These are phyloP conservation scores for Latheticus oryzae DNA, from an alignment of 2,888 invertebrate species.

Conservation along the genomic window DNA sequence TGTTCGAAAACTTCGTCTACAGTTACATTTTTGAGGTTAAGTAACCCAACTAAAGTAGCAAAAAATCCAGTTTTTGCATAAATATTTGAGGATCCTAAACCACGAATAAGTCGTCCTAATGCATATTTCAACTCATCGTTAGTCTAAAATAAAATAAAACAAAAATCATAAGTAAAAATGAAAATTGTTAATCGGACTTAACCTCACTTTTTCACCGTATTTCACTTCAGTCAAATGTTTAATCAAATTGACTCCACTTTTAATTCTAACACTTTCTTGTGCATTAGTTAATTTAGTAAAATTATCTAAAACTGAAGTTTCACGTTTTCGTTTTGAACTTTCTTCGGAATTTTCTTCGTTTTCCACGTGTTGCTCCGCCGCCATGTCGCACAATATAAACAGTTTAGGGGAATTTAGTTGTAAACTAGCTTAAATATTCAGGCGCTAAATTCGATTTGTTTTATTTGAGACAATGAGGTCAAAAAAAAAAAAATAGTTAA, in stretches of 20 bases:
- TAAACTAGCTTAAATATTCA: no score
- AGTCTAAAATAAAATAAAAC: slow-evolving; percentile 66
- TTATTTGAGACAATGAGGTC: not conserved
- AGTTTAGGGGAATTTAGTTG: no score
- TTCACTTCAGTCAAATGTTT: slow-evolving; percentile 62
- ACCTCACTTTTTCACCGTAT: slow-evolving; percentile 62
- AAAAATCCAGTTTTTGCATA: slow-evolving; percentile 77
- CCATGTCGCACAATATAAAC: slow-evolving; percentile 17
- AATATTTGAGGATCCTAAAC: slow-evolving; percentile 76
- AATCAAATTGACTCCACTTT: slow-evolving; percentile 63
- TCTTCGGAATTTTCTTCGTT: slow-evolving; percentile 38
- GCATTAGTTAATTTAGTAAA: slow-evolving; percentile 64
- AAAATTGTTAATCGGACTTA: no score
- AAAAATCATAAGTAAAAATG: no score
- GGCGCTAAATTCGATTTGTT: slow-evolving; percentile 2
- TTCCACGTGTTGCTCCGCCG: slow-evolving; percentile 43
- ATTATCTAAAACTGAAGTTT: slow-evolving; percentile 64
- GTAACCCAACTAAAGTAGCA: slow-evolving; percentile 73
- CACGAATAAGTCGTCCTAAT: slow-evolving; percentile 76
- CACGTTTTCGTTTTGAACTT: slow-evolving; percentile 53
- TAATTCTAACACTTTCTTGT: slow-evolving; percentile 62
- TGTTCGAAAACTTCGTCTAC: slow-evolving; percentile 70
- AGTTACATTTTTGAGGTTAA: slow-evolving; percentile 68
- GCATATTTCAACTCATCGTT: slow-evolving; percentile 75
- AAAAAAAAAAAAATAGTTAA: no score